Conservation (phyloP, 2,888 invertebrate genomes). For the Cantharis flavilabris region DNA sequence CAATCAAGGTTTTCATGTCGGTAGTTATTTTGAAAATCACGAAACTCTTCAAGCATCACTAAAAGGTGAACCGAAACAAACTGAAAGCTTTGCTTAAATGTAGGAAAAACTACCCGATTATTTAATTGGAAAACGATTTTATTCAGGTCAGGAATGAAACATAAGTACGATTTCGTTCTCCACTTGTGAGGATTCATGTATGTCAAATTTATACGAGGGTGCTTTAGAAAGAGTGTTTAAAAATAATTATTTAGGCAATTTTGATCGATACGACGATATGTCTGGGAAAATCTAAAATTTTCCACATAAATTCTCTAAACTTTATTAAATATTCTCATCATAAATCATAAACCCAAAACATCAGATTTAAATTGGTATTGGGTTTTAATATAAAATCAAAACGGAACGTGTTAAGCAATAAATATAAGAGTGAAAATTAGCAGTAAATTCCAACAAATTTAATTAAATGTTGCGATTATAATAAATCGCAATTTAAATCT, state of each 20-base stretch:
- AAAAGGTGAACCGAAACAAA: not conserved
- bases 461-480: not conserved
- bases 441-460: constrained; percentile 1
- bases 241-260: no score
- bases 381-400: not conserved
- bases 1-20: not conserved
- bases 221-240: no score
- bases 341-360: not conserved
- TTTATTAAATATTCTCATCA: not conserved
- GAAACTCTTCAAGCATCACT: not conserved
- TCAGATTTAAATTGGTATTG: not conserved
- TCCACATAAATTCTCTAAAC: not conserved
- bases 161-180: not conserved
- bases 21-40: not conserved
- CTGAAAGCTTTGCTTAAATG: not conserved
- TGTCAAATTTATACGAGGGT: not conserved
- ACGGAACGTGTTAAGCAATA: not conserved
- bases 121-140: not conserved
- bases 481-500: not conserved
- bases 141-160: constrained; percentile 13
- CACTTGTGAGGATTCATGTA: constrained; percentile 4
- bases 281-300: not conserved
- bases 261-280: not conserved
- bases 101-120: not conserved
- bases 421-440: not conserved